Evolutionary conservation across 2,113 vertebrate species (phyloP).

Genomic region (Rhabdomys dilectus): DNA sequence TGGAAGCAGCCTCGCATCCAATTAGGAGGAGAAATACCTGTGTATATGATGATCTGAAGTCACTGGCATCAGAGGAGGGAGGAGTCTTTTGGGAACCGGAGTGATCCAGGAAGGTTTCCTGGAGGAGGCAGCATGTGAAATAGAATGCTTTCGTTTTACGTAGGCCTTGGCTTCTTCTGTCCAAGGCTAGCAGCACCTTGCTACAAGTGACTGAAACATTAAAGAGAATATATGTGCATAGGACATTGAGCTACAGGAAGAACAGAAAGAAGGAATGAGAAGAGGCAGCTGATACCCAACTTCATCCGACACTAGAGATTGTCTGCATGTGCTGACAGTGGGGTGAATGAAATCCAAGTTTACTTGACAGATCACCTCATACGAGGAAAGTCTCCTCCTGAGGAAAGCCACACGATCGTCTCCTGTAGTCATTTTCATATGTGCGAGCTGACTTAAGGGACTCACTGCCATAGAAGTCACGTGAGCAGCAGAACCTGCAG

Average conservation of each 20-base stretch:
- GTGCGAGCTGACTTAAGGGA: slow-evolving; percentile 31
- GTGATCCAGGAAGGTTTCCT: background rate
- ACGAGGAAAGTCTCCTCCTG: background rate
- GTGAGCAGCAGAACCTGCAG: background rate
- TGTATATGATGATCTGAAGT: background rate
- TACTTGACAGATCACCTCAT: slow-evolving; percentile 4
- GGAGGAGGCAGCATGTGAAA: background rate
- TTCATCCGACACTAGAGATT: background rate
- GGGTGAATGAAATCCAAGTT: slow-evolving; percentile 31
- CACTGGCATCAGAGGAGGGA: background rate
- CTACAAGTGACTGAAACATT: background rate
- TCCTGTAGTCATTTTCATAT: slow-evolving; percentile 53
- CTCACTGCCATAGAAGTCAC: background rate
- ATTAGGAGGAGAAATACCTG: background rate
- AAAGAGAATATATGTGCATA: slow-evolving; percentile 15
- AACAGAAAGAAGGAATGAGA: background rate
- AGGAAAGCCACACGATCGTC: background rate
- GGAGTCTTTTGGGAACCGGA: background rate
- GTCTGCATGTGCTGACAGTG: slow-evolving; percentile 26
- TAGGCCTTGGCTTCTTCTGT: slow-evolving; percentile 10
- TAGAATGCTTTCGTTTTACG: background rate
- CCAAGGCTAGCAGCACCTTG: background rate
- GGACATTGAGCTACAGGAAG: background rate
- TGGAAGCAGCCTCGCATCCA: background rate
- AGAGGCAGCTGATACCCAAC: background rate